These are phyloP conservation scores for Cassiopea andromeda DNA, from an alignment of 30 jellyfish, hydroid and myxozoan genomes.

Conservation along the genomic window DNA sequence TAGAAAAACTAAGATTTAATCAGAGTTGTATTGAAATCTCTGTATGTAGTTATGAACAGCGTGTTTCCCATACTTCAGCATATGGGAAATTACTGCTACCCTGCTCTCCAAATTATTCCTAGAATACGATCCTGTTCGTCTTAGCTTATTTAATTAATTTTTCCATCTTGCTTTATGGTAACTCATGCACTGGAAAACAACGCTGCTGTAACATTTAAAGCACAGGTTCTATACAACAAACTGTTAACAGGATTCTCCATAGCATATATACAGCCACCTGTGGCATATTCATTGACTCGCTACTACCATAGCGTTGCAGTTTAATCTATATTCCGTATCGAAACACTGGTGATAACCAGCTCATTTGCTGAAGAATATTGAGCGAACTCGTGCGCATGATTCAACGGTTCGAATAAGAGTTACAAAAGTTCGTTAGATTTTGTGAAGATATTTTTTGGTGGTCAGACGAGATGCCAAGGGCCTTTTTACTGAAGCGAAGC, in stretches of 20 bases:
- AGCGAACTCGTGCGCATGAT: conserved; percentile 20
- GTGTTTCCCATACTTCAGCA: background rate
- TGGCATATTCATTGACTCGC: conserved; percentile 36
- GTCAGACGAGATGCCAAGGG: conserved; percentile 70
- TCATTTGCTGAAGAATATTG: conserved; percentile 68
- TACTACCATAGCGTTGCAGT: conserved; percentile 63
- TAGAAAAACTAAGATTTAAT: conserved; percentile 24
- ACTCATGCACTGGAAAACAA: conserved; percentile 34
- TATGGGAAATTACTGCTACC: no score
- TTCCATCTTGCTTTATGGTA: background rate
- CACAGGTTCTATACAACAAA: conserved; percentile 81
- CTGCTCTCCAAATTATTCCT: background rate
- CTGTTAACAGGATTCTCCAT: conserved; percentile 62
- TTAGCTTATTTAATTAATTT: background rate
- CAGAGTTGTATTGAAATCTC: conserved; percentile 21
- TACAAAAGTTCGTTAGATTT: background rate
- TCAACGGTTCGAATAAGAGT: background rate
- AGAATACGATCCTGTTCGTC: background rate
- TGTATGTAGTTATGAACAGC: background rate
- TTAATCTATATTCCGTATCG: background rate
- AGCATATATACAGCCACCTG: conserved; percentile 74
- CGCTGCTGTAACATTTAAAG: conserved; percentile 43
- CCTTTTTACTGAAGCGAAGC: conserved; percentile 81
- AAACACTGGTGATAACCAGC: conserved; percentile 40
- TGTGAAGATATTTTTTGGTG: background rate